Evolutionary conservation across 2,113 vertebrate genomes (phyloP), one percentile per base, ranked within the genome.

Genomic region (Tringa solitaria): DNA sequence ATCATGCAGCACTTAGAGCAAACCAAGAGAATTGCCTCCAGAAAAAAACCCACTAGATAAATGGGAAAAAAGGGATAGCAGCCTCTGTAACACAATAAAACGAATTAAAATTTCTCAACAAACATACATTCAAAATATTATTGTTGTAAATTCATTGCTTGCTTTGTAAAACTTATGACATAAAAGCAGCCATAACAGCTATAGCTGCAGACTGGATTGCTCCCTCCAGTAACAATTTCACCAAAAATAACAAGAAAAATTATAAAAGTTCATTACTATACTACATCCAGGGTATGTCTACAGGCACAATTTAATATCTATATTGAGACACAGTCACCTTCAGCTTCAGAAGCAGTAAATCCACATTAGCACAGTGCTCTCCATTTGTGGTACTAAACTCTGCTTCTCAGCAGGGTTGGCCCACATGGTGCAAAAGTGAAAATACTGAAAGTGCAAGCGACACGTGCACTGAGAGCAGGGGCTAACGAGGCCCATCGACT

Each of bases 101-200:
- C 60, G 68, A 90, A 97, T 96, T 91, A 89, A 80, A 96, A 83
- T 91, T 94, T 93, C 87, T 94, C 87, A 75, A 68, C 61, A 83
- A 95, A 94, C 61, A 72, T 33, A 43, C 60, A 91, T 90, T 81
- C 72, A 86, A 90, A 90, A 93, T 88, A 89, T 82, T 91, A 77
- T 53, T 89, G 70, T 77, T 78, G 57, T 57, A 83, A 94, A 94
- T 90, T 92, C 80, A 89, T 90, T 2, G 0, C 54, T 94, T 81
- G 74, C 69, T 92, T 82, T 84, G 68, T 61, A 75, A 77, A 94
- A 84, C 65, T 80, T 70, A 82, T 26, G 54, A 64, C 57, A 89
- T 72, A 79, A 91, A 92, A 92, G 26, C 53, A 63, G 84, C 69
- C 12, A 6, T 68, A 89, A 76, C 35, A 61, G 68, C 73, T 72